Evolutionary conservation across 2,888 invertebrate species (phyloP), one percentile per base, ranked within the genome.

Genomic region (Caenorhabditis imperialis): DNA sequence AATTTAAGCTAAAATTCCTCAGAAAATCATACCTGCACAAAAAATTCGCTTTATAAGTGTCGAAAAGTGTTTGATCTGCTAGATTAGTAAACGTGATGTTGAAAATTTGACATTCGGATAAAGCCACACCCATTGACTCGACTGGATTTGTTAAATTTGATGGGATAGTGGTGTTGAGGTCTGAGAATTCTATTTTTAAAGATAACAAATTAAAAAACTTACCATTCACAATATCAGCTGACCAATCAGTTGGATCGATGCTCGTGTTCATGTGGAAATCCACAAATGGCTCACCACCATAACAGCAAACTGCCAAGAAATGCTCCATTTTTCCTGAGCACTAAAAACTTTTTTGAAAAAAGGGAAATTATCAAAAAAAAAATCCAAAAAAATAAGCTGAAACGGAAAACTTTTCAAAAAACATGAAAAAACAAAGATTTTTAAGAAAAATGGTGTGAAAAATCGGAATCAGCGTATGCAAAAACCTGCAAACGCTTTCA

Each of bases 21-120:
- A n/a, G n/a, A 22, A 47, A 25, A 37, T 35, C 23, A 20, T 37
- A 77, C 79, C 79, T 72, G 73, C 79, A 79, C 44, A 65, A 16
- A 27, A 79, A 70, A 42, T 62, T 70, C 6, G 79, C 79, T 38
- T 73, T 71, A 18, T 65, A 71, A 2, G 42, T 30, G 38, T 73
- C 67, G 25, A 73, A 79, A 20, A 77, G 25, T 1, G 48, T 25
- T 35, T 79, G 79, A 55, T 79, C 79, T 0, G 72, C 61, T 18
- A 77, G 22, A 37, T 73, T 73, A 22, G 63, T 65, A 54, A 79
- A 79, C 7, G 77, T 79, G 25, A 79, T 77, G 47, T 79, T 79
- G 73, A 44, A 79, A 25, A 77, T 25, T 42, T 75, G 63, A 47
- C 79, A 79, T 20, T 63, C 42, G 14, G 44, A 23, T 22, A 60